Conservation (phyloP, 2,113 vertebrate species). For the Petaurus breviceps region DNA sequence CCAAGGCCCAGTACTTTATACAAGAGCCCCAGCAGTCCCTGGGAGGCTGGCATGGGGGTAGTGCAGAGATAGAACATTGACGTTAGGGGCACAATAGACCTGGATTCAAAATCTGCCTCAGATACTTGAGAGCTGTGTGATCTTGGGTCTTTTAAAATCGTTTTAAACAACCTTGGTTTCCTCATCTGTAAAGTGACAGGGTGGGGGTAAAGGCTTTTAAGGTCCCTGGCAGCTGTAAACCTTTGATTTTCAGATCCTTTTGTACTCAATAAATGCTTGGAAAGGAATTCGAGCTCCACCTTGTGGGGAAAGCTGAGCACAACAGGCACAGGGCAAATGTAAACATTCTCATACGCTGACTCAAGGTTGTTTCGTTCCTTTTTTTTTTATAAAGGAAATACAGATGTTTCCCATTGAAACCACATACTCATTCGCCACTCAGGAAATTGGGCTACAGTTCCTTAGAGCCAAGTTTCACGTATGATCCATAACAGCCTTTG, state of each 20-base stretch:
- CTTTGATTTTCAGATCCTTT: not conserved
- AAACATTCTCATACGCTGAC: not conserved
- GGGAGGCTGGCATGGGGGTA: too few species aligned
- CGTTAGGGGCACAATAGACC: too few species aligned
- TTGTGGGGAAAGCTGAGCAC: slow-evolving; percentile 47
- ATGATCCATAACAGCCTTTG: not conserved
- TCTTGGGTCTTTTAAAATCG: too few species aligned
- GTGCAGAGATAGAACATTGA: too few species aligned
- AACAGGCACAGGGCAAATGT: not conserved
- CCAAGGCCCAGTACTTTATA: too few species aligned
- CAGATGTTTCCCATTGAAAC: slow-evolving; percentile 54
- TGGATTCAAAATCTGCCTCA: too few species aligned
- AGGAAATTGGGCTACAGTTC: slow-evolving; percentile 47
- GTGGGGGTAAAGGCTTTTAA: not conserved
- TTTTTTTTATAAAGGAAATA: slow-evolving; percentile 39
- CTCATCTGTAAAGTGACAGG: not conserved
- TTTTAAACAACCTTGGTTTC: too few species aligned
- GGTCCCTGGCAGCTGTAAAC: not conserved
- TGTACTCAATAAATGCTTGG: not conserved
- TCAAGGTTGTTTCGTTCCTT: not conserved
- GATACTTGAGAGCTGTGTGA: too few species aligned
- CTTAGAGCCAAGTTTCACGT: slow-evolving; percentile 46
- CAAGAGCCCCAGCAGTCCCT: too few species aligned
- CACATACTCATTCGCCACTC: not conserved
- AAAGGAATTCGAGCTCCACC: slow-evolving; percentile 51